Evolutionary conservation across 2,113 vertebrate species (phyloP).

Genomic region (Baryphthengus martii): DNA sequence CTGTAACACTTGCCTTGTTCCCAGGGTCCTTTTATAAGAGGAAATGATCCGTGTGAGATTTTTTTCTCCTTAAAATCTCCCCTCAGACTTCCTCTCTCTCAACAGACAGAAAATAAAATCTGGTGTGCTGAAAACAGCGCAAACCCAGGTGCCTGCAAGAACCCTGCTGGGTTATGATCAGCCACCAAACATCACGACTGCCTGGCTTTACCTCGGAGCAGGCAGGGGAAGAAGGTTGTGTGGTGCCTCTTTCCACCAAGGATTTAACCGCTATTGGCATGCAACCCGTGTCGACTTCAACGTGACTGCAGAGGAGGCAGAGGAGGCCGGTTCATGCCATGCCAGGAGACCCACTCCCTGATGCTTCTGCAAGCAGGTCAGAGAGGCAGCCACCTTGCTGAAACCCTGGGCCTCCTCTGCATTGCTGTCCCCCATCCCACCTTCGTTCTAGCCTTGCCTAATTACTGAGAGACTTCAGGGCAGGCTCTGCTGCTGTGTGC

Average conservation of each 20-base stretch:
- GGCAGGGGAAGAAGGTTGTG: rapidly evolving
- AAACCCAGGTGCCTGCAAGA: neutral
- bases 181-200: neutral
- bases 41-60: neutral
- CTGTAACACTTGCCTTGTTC: neutral
- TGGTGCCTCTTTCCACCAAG: neutral
- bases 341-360: neutral
- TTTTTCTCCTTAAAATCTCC: neutral
- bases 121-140: neutral
- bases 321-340: rapidly evolving
- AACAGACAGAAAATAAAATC: neutral
- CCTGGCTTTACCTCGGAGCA: neutral
- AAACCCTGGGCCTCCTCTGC: neutral
- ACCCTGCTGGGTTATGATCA: neutral
- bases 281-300: rapidly evolving
- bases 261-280: rapidly evolving
- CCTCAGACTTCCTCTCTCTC: neutral
- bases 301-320: neutral
- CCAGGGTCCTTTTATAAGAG: neutral
- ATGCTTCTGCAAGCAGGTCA: neutral
- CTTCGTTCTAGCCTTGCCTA: neutral
- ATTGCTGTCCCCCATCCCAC: neutral
- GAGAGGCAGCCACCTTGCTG: neutral
- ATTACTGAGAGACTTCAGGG: neutral
- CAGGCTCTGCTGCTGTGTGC: neutral